phyloP scores from a whole-genome alignment of 2,797 vertebrate species.

The Hipposideros larvatus region DNA sequence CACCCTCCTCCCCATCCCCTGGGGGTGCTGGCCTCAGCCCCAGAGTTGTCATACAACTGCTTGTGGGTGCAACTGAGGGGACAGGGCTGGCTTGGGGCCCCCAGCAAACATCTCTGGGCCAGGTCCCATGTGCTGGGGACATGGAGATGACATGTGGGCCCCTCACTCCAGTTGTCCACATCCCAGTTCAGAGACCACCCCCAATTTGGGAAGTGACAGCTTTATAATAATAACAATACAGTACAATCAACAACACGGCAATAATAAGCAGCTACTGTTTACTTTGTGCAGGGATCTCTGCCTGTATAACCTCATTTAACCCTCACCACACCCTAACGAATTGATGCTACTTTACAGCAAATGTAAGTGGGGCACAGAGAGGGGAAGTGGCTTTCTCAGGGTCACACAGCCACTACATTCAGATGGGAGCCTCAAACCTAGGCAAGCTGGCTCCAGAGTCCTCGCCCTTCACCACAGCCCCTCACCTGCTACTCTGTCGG shows the following conservation, averaged over 20 bases:
- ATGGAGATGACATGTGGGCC: not conserved
- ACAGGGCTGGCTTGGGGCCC: not conserved
- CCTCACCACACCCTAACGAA: fast-evolving
- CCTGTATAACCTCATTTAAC: not conserved
- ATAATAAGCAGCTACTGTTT: not conserved
- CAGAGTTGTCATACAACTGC: not conserved
- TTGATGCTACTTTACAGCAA: not conserved
- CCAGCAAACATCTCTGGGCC: not conserved
- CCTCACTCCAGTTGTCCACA: not conserved
- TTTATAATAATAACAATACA: not conserved
- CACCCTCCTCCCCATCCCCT: not conserved
- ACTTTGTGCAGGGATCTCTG: not conserved
- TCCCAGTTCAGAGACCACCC: not conserved
- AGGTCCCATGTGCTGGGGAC: not conserved
- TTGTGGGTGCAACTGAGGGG: not conserved
- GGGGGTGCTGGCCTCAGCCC: not conserved
- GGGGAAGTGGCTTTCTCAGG: not conserved
- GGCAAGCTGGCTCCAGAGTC: not conserved
- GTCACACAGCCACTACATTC: not conserved
- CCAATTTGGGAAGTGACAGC: not conserved
- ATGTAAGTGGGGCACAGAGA: not conserved
- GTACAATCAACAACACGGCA: not conserved
- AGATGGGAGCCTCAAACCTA: not conserved
- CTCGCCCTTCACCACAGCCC: not conserved
- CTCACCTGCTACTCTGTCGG: fast-evolving